These are phyloP conservation scores for Lamprotornis superbus DNA, from an alignment of 2,113 vertebrate genomes.

Conservation along the genomic window DNA sequence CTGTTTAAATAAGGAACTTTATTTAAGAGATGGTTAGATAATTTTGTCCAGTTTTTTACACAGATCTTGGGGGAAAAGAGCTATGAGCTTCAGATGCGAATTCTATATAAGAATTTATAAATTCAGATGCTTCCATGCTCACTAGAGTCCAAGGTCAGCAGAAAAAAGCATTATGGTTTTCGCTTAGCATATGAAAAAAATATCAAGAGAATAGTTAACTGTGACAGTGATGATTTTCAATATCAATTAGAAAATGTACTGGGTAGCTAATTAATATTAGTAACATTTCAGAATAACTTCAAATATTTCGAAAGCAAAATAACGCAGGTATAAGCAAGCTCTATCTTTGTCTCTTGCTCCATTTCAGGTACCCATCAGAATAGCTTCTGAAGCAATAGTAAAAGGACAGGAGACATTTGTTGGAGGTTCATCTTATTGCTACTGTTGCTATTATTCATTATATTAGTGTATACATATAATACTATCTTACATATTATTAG, in stretches of 20 bases:
- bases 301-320: background rate
- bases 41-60: background rate
- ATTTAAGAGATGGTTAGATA: background rate
- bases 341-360: background rate
- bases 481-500: background rate
- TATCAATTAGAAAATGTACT: background rate
- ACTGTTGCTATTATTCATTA: background rate
- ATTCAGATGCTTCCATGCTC: background rate
- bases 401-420: background rate
- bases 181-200: background rate
- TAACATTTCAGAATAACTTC: background rate
- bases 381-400: background rate
- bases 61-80: background rate
- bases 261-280: background rate
- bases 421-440: background rate
- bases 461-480: background rate
- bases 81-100: background rate
- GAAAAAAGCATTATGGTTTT: rapidly evolving
- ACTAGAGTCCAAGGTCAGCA: background rate
- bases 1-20: background rate
- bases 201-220: background rate
- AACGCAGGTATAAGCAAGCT: background rate
- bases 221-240: background rate
- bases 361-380: background rate
- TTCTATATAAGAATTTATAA: background rate